Evolutionary conservation across 2,888 invertebrate species (phyloP).

Genomic region (Philonicus albiceps): DNA sequence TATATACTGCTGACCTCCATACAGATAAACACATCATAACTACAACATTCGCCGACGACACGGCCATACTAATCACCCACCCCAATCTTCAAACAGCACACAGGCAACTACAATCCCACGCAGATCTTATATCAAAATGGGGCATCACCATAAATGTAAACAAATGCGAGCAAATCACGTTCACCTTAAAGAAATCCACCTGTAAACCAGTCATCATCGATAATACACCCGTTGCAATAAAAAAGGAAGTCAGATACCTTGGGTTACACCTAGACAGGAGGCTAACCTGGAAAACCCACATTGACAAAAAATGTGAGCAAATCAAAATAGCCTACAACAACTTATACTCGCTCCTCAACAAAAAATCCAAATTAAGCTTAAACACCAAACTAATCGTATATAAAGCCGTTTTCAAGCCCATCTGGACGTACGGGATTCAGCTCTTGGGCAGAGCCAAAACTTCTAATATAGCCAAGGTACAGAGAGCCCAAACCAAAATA

Average conservation of each 20-base stretch:
- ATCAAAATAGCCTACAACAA: not conserved
- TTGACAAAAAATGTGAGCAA: not conserved
- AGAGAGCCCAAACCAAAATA: not conserved
- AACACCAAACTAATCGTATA: not conserved
- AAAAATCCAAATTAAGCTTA: not conserved
- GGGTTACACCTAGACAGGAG: not conserved
- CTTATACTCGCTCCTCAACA: not conserved
- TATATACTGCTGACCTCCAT: not conserved
- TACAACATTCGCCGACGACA: not conserved
- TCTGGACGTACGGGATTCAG: not conserved
- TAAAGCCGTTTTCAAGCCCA: not conserved
- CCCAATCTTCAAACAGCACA: not conserved
- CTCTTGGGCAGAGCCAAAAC: not conserved
- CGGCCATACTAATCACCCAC: not conserved
- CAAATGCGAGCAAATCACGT: no score
- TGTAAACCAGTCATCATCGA: no score
- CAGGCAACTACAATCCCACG: not conserved
- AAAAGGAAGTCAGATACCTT: not conserved
- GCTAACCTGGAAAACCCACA: not conserved
- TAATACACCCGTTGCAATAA: no score
- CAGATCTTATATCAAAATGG: not conserved
- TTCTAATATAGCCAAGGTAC: not conserved
- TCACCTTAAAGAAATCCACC: no score
- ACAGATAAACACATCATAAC: not conserved
- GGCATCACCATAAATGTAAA: no score